Conservation (phyloP, 92 coral and sea anemone genomes). For the Nematostella vectensis region DNA sequence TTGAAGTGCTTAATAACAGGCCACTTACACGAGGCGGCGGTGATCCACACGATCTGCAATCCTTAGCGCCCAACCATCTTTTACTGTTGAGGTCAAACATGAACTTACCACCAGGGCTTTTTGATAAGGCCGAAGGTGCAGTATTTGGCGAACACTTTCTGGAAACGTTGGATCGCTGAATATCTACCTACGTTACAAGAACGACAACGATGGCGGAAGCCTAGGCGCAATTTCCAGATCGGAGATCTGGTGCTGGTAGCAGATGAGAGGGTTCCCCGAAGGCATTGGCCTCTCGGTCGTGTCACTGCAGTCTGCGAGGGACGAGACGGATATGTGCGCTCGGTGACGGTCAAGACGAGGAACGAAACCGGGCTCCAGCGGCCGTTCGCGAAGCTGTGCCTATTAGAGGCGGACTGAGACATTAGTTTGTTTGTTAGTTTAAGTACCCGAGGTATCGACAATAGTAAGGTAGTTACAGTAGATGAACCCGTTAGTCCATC, state of each 20-base stretch:
- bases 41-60: neutral
- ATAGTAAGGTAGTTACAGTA: no score
- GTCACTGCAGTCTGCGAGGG: neutral
- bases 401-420: no score
- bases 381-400: no score
- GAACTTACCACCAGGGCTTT: no score
- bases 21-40: neutral
- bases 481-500: no score
- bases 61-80: neutral
- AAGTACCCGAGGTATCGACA: no score
- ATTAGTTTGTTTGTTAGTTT: no score
- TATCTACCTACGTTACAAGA: neutral
- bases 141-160: neutral
- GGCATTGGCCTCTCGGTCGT: neutral
- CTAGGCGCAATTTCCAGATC: no score
- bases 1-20: neutral
- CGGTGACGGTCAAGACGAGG: neutral
- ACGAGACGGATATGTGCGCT: neutral
- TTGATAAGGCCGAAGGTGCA: neutral
- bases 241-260: no score
- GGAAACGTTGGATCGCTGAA: neutral
- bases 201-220: no score
- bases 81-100: no score
- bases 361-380: no score
- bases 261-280: neutral